These are phyloP conservation scores for Hypsibius dujardini DNA, from an alignment of 1,140 invertebrate genomes.

Conservation along the genomic window DNA sequence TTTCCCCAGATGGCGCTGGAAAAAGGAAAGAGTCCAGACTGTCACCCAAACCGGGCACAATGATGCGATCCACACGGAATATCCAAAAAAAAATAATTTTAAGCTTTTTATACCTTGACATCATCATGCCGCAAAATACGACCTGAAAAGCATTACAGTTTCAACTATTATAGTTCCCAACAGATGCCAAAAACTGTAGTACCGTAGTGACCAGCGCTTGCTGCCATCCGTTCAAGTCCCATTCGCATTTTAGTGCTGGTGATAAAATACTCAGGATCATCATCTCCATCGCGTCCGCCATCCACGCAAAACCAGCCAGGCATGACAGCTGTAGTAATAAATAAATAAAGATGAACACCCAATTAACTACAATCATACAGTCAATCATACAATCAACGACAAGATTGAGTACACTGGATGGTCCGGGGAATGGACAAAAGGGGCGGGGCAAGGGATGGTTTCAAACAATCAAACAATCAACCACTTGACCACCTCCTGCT, in stretches of 20 bases:
- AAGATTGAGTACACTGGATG: too few species aligned
- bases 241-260: constrained; percentile 77
- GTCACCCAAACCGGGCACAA: too few species aligned
- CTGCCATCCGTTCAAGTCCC: constrained; percentile 64
- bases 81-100: too few species aligned
- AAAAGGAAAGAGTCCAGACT: neutral
- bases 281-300: constrained; percentile 97
- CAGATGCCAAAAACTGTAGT: constrained; percentile 20
- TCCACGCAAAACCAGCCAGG: constrained; percentile 73
- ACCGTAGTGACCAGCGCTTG: constrained; percentile 53
- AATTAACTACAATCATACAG: too few species aligned
- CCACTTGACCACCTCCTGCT: too few species aligned
- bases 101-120: too few species aligned
- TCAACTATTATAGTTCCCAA: constrained; percentile 20
- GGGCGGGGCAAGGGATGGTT: too few species aligned
- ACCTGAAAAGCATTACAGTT: constrained; percentile 42
- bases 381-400: too few species aligned
- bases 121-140: constrained; percentile 89
- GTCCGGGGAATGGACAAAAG: too few species aligned
- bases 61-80: too few species aligned
- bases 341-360: too few species aligned
- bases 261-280: constrained; percentile 82
- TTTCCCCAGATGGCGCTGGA: constrained; percentile 73
- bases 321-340: constrained; percentile 52
- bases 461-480: too few species aligned